phyloP scores from a whole-genome alignment of 2,113 vertebrate genomes.

The Bubalus kerabau region DNA sequence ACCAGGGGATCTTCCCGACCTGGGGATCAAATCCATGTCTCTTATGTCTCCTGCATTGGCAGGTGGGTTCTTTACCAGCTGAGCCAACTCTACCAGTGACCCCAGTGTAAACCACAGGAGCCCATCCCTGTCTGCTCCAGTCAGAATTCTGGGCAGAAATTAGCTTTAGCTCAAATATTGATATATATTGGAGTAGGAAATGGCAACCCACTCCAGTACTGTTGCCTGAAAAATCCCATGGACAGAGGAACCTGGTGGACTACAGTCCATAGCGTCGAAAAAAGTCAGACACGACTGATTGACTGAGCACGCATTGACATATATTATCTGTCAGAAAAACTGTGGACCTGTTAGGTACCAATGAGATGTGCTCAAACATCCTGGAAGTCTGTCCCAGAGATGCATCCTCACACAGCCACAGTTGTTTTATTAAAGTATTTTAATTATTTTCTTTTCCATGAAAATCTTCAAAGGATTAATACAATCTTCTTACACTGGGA shows the following conservation, averaged over 20 bases:
- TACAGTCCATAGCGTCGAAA: not conserved
- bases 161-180: not conserved
- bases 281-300: not conserved
- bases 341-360: not conserved
- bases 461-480: not conserved
- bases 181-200: not conserved
- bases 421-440: not conserved
- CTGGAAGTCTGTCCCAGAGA: not conserved
- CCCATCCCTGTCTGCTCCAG: rapidly evolving
- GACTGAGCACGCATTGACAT: not conserved
- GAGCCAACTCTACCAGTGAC: not conserved
- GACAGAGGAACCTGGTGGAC: not conserved
- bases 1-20: not conserved
- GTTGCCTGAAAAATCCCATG: not conserved
- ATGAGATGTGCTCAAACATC: not conserved
- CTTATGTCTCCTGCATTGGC: not conserved
- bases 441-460: not conserved
- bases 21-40: not conserved
- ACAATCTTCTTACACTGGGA: not conserved
- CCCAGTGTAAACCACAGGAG: rapidly evolving
- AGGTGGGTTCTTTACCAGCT: not conserved
- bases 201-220: not conserved
- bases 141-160: not conserved
- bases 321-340: not conserved
- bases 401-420: not conserved